phyloP scores from a whole-genome alignment of 2,888 invertebrate genomes.

The Caenorhabditis sp. region DNA sequence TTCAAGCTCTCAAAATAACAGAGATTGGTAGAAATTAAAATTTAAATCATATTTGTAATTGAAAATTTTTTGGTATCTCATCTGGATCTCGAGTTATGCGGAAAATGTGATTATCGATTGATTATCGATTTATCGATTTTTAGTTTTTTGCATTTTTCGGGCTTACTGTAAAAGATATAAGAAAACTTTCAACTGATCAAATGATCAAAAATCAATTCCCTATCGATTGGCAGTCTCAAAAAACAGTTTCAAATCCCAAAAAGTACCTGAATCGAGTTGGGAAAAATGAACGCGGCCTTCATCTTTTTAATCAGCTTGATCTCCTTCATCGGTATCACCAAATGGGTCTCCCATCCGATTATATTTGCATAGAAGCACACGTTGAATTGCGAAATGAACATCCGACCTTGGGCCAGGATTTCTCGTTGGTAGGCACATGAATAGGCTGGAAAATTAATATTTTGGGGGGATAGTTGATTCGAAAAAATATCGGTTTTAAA shows the following conservation, averaged over 20 bases:
- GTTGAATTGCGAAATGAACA: slow-evolving; percentile 96
- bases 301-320: slow-evolving; percentile 95
- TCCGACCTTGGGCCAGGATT: slow-evolving; percentile 94
- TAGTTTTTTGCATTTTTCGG: neutral
- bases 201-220: too few species aligned
- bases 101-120: too few species aligned
- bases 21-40: too few species aligned
- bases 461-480: too few species aligned
- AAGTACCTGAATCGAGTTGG: slow-evolving; percentile 91
- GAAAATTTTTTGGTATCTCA: neutral
- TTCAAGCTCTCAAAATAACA: too few species aligned
- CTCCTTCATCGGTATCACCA: slow-evolving; percentile 92
- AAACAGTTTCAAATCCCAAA: too few species aligned
- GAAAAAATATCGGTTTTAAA: too few species aligned
- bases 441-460: slow-evolving; percentile 93
- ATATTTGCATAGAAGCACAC: slow-evolving; percentile 98
- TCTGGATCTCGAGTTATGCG: too few species aligned
- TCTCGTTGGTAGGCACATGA: slow-evolving; percentile 97
- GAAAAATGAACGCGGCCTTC: slow-evolving; percentile 92
- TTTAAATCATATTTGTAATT: neutral
- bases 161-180: too few species aligned
- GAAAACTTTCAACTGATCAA: too few species aligned
- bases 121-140: too few species aligned
- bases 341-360: slow-evolving; percentile 87
- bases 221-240: too few species aligned